Conservation (phyloP, 2,888 invertebrate species). For the Pseudococcus longispinus region DNA sequence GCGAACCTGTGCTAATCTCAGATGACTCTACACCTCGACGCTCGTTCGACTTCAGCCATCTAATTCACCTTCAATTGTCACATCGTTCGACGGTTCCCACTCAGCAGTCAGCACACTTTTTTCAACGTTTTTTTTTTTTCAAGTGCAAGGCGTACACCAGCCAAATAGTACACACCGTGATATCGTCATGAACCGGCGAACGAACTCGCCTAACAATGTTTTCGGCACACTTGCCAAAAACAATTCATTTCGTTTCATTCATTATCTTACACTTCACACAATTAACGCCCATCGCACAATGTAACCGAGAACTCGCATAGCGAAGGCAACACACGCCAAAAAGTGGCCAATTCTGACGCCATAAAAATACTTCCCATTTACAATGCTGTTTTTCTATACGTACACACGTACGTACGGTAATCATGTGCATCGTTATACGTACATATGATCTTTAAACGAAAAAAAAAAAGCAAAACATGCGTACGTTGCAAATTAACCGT, state of each 20-base stretch:
- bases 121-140: neutral
- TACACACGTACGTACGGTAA: neutral
- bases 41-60: neutral
- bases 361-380: neutral
- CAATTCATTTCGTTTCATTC: constrained; percentile 16
- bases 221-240: constrained; percentile 16
- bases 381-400: neutral
- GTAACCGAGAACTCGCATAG: neutral
- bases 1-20: neutral
- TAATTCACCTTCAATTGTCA: neutral
- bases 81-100: neutral
- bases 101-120: neutral
- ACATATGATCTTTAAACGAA: neutral
- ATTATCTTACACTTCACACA: neutral
- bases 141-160: neutral
- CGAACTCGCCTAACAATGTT: constrained; percentile 11
- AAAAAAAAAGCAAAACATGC: neutral
- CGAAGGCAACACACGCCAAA: neutral
- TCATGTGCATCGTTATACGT: too few species aligned
- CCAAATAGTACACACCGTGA: neutral
- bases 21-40: neutral
- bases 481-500: neutral
- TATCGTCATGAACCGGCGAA: neutral
- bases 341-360: neutral
- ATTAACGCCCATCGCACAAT: neutral